Evolutionary conservation across 2,113 vertebrate genomes (phyloP).

Genomic region (Falco punctatus): DNA sequence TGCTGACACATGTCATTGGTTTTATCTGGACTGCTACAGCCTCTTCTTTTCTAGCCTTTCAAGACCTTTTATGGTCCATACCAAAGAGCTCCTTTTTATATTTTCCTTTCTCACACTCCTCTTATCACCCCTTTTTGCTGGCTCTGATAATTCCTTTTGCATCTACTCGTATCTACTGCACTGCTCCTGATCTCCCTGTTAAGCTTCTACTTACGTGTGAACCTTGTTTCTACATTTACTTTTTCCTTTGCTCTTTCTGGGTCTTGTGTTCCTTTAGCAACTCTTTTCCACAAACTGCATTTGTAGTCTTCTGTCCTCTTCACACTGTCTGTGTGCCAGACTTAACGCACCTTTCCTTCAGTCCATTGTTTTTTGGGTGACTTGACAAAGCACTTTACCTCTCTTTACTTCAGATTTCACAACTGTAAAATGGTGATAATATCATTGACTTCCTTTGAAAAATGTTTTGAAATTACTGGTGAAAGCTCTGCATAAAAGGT

Average conservation of each 20-base stretch:
- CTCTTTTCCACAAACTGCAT: neutral
- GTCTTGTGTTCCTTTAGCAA: neutral
- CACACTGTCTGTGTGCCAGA: neutral
- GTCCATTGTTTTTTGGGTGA: neutral
- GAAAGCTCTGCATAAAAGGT: neutral
- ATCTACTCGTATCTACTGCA: neutral
- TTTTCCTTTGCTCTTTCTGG: neutral
- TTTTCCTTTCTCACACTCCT: neutral
- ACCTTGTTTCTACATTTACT: neutral
- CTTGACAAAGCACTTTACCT: neutral
- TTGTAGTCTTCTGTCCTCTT: neutral
- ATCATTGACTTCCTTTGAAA: neutral
- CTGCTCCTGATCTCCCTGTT: neutral
- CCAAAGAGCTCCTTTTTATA: neutral
- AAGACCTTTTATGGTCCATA: neutral
- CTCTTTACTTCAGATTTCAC: neutral
- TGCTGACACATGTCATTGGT: fast-evolving
- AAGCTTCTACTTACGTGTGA: neutral
- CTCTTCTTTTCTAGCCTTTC: neutral
- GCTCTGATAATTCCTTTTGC: neutral
- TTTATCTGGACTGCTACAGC: neutral
- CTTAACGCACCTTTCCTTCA: neutral
- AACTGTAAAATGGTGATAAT: neutral
- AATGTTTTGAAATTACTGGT: neutral
- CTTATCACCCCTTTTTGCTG: neutral